phyloP scores from a whole-genome alignment of 2,888 invertebrate genomes.

The Mycalesis mineus region DNA sequence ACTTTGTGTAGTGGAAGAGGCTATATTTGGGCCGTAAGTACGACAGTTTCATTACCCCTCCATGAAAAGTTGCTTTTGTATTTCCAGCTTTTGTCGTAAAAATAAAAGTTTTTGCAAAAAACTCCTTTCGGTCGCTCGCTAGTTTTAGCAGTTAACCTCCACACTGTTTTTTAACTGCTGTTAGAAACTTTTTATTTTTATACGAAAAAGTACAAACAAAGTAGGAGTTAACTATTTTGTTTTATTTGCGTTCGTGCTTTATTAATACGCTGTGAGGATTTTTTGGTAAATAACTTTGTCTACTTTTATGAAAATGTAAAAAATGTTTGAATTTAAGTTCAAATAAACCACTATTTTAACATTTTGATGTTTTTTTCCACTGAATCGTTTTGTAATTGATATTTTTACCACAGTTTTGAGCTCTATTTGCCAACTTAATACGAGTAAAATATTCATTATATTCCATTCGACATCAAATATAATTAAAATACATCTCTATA shows the following conservation, averaged over 20 bases:
- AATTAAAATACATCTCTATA: constrained; percentile 7
- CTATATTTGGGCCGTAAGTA: constrained; percentile 35
- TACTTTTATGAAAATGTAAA: too few relatives aligned
- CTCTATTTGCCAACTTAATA: background rate
- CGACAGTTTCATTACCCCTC: constrained; percentile 48
- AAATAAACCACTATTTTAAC: too few relatives aligned
- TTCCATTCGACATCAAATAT: background rate
- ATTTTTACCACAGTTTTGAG: too few relatives aligned
- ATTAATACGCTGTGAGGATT: background rate
- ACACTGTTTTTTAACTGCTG: constrained; percentile 9
- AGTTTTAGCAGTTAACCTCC: constrained; percentile 3
- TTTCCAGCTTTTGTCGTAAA: constrained; percentile 30
- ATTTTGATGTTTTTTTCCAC: too few relatives aligned
- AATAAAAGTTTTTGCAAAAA: constrained; percentile 9
- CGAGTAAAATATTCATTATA: background rate
- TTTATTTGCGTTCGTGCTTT: background rate
- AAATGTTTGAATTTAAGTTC: too few relatives aligned
- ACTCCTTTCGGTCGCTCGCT: constrained; percentile 1
- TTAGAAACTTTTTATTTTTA: background rate
- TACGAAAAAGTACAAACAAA: background rate
- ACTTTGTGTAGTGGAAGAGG: background rate
- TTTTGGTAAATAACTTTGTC: too few relatives aligned
- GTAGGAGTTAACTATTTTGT: too few relatives aligned
- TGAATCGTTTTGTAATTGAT: too few relatives aligned
- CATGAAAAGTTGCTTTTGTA: constrained; percentile 49